These are phyloP conservation scores for Gerris buenoi DNA, from an alignment of 1,140 invertebrate genomes.

Conservation along the genomic window DNA sequence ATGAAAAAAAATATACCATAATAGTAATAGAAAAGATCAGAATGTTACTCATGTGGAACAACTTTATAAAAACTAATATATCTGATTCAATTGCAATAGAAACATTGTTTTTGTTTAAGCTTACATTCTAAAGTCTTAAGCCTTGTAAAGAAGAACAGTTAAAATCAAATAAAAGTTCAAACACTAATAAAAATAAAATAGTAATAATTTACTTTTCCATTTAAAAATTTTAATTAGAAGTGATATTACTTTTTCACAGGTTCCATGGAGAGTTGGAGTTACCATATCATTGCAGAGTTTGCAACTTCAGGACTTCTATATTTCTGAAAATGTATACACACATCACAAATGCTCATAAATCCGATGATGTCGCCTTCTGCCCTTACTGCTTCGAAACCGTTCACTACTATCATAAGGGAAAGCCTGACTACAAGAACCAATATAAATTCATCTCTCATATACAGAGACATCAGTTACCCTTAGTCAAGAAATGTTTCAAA, in stretches of 20 bases:
- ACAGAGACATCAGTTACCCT: conserved; percentile 5
- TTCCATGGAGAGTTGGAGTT: not conserved
- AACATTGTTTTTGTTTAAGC: too few species aligned
- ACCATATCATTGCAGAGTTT: not conserved
- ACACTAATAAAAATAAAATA: too few species aligned
- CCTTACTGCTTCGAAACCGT: not conserved
- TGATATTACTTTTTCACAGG: not conserved
- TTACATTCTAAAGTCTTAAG: too few species aligned
- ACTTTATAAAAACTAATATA: too few species aligned
- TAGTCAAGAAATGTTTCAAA: conserved; percentile 4
- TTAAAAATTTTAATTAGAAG: too few species aligned
- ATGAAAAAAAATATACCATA: too few species aligned
- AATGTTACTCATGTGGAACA: too few species aligned
- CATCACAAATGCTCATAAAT: not conserved
- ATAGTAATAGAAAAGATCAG: too few species aligned
- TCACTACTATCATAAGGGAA: not conserved
- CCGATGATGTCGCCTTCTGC: not conserved
- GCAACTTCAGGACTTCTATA: not conserved
- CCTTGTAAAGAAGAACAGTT: too few species aligned
- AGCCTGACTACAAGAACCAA: not conserved
- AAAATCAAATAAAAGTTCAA: too few species aligned
- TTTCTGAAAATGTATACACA: not conserved
- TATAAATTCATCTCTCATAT: not conserved
- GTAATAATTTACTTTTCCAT: too few species aligned
- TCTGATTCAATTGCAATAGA: too few species aligned